These are phyloP conservation scores for Toxostoma redivivum DNA, from an alignment of 2,113 vertebrate species.

Conservation along the genomic window DNA sequence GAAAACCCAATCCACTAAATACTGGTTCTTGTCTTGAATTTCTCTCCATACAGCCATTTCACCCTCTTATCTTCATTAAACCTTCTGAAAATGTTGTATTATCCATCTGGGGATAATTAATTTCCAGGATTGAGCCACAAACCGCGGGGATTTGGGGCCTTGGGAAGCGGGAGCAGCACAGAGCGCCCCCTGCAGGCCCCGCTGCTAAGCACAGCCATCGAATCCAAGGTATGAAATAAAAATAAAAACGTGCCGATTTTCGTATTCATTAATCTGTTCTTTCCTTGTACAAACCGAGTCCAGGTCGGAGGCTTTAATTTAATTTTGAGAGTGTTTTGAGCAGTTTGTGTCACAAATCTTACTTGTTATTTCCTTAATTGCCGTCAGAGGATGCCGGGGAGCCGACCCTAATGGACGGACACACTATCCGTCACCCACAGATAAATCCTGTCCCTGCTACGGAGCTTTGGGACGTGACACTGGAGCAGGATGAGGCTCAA, in stretches of 20 bases:
- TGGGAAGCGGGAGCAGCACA: neutral
- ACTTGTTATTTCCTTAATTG: neutral
- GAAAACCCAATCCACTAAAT: neutral
- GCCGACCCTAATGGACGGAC: accelerated
- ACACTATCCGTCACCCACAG: too few relatives aligned
- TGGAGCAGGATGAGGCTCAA: neutral
- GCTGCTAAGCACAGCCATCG: neutral
- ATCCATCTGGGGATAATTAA: neutral
- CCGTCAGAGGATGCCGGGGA: neutral
- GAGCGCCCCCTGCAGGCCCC: neutral
- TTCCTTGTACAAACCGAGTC: accelerated
- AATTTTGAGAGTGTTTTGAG: neutral
- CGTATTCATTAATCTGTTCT: neutral
- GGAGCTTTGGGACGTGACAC: neutral
- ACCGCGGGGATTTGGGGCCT: too few relatives aligned
- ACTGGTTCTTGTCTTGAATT: neutral
- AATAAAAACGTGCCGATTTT: accelerated
- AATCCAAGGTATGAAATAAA: neutral
- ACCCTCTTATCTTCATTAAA: neutral
- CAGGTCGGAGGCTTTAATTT: neutral
- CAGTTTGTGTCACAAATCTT: neutral
- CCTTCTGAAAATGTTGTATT: neutral
- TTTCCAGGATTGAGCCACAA: neutral
- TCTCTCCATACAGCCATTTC: neutral
- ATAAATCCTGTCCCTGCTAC: neutral